Conservation (phyloP, 2,888 invertebrate genomes). For the Tetranychus truncatus region DNA sequence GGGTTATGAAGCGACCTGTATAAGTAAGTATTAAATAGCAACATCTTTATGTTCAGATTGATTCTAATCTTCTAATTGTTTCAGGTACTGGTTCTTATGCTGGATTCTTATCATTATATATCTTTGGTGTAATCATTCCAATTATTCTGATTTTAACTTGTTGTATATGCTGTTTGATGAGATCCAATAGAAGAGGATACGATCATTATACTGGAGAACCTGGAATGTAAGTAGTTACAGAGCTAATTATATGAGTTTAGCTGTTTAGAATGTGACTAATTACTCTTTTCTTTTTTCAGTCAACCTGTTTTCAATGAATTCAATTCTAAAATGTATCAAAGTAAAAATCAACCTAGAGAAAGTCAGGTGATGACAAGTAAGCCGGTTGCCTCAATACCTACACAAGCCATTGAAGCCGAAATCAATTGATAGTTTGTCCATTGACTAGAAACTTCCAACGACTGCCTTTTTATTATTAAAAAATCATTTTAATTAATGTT, state of each 20-base stretch:
- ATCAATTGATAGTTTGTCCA: not conserved
- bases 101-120: constrained; percentile 10
- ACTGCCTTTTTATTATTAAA: not conserved
- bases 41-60: not conserved
- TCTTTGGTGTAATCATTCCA: constrained; percentile 20
- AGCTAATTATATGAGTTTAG: not conserved
- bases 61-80: not conserved
- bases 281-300: constrained; percentile 7
- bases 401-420: constrained; percentile 1
- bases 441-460: not conserved
- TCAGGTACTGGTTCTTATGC: constrained; percentile 14
- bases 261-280: not conserved
- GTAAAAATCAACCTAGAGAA: not conserved
- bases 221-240: constrained; percentile 16
- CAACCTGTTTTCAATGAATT: constrained; percentile 10
- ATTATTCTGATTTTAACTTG: constrained; percentile 17
- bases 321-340: constrained; percentile 4
- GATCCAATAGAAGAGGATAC: constrained; percentile 16
- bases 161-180: constrained; percentile 17
- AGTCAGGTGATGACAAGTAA: not conserved
- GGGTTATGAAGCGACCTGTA: constrained; percentile 68
- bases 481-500: not conserved
- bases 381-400: not conserved
- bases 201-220: constrained; percentile 24
- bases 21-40: constrained; percentile 48